A percentile compares a stretch with the other conserved stretches of the same genome.
Evolutionary conservation across 2,113 vertebrate species (phyloP).

Genomic region (Bufo bufo): DNA sequence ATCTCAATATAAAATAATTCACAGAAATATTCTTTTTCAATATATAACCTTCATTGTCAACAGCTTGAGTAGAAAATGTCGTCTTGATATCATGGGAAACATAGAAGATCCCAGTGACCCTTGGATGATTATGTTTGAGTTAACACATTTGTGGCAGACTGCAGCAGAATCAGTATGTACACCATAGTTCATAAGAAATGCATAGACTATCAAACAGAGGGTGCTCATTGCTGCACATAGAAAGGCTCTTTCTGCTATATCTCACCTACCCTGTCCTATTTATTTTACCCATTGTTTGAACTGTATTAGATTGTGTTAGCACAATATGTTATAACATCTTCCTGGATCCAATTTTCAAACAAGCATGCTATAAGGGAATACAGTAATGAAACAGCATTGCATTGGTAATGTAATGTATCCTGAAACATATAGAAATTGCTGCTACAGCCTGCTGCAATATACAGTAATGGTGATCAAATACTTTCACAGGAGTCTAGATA

Average conservation of each 20-base stretch:
- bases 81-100: slow-evolving; percentile 64
- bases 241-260: slow-evolving; percentile 59
- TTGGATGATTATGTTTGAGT: slow-evolving; percentile 72
- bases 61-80: slow-evolving; percentile 63
- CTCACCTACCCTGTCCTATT: slow-evolving; percentile 20
- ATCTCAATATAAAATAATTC: slow-evolving; percentile 73
- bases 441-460: not conserved
- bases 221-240: slow-evolving; percentile 60
- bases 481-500: not conserved
- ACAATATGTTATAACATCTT: slow-evolving; percentile 22
- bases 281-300: slow-evolving; percentile 46
- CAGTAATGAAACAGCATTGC: not conserved
- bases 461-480: slow-evolving; percentile 8
- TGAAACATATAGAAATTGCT: slow-evolving; percentile 5
- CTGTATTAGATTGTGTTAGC: slow-evolving; percentile 44
- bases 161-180: slow-evolving; percentile 63
- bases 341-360: slow-evolving; percentile 31
- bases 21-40: slow-evolving; percentile 69
- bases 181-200: slow-evolving; percentile 72
- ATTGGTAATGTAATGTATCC: not conserved
- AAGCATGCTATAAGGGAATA: not conserved
- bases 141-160: slow-evolving; percentile 67
- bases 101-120: slow-evolving; percentile 66
- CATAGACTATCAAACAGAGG: slow-evolving; percentile 63
- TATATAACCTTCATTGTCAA: slow-evolving; percentile 69